Evolutionary conservation across 2,113 vertebrate species (phyloP).

Genomic region (Rostratula benghalensis): DNA sequence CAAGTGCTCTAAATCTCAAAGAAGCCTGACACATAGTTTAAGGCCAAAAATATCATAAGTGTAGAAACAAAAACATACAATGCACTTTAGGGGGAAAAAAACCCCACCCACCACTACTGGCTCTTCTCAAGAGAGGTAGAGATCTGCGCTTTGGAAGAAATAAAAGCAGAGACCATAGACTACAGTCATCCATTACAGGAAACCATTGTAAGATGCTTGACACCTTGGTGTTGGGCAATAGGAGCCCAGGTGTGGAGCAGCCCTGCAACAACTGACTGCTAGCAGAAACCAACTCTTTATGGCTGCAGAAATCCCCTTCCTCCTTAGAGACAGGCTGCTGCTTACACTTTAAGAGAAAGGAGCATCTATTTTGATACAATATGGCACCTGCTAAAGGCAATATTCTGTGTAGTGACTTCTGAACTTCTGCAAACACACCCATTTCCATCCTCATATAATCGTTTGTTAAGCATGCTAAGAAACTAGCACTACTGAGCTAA

Average conservation of each 20-base stretch:
- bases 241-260: neutral
- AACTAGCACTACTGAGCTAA: neutral
- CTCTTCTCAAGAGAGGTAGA: neutral
- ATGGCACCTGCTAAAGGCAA: neutral
- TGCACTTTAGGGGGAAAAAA: neutral
- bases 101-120: neutral
- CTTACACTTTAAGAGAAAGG: neutral
- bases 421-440: neutral
- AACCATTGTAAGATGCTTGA: neutral
- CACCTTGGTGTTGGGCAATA: neutral
- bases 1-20: neutral
- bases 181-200: neutral
- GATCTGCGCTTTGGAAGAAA: neutral
- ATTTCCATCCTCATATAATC: neutral
- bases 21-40: neutral
- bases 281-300: neutral
- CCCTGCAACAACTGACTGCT: neutral
- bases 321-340: neutral
- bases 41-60: neutral
- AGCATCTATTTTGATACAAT: neutral
- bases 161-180: neutral
- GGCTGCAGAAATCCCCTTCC: neutral
- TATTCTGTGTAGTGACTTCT: neutral
- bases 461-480: rapidly evolving
- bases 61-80: neutral